Evolutionary conservation across 2,888 invertebrate genomes (phyloP).

Genomic region (Tipula helvola): DNA sequence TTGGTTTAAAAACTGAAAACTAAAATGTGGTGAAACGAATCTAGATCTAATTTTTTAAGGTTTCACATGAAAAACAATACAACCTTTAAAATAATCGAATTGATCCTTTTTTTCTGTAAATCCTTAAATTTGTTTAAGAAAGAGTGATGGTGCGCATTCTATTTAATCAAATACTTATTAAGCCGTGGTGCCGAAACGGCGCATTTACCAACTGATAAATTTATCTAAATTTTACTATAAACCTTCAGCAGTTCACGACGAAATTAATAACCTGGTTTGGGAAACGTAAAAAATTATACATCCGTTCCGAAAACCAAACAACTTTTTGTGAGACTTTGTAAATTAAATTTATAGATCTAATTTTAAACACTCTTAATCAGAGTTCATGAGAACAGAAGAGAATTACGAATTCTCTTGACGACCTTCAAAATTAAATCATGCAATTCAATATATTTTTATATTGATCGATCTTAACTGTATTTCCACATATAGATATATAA

Average conservation of each 20-base stretch:
- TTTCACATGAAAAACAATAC: too few relatives aligned
- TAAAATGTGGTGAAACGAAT: too few relatives aligned
- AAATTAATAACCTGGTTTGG: neutral
- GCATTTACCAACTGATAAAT: neutral
- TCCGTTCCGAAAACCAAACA: neutral
- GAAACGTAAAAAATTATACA: neutral
- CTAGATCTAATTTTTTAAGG: too few relatives aligned
- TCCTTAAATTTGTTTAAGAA: too few relatives aligned
- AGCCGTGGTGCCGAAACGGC: neutral
- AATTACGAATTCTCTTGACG: neutral
- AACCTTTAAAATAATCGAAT: too few relatives aligned
- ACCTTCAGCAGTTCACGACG: too few relatives aligned
- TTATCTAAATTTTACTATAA: too few relatives aligned
- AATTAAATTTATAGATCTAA: neutral
- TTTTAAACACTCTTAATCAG: neutral
- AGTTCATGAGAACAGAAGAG: neutral
- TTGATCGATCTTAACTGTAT: neutral
- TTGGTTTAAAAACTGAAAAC: too few relatives aligned
- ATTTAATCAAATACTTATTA: too few relatives aligned
- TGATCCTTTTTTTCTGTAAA: too few relatives aligned
- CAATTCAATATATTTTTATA: neutral
- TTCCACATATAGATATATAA: neutral
- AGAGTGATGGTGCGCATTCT: too few relatives aligned
- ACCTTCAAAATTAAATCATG: neutral
- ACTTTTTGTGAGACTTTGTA: neutral